Base-by-base conservation (phyloP, 2,113 vertebrate genomes). In the Tringa solitaria region DNA sequence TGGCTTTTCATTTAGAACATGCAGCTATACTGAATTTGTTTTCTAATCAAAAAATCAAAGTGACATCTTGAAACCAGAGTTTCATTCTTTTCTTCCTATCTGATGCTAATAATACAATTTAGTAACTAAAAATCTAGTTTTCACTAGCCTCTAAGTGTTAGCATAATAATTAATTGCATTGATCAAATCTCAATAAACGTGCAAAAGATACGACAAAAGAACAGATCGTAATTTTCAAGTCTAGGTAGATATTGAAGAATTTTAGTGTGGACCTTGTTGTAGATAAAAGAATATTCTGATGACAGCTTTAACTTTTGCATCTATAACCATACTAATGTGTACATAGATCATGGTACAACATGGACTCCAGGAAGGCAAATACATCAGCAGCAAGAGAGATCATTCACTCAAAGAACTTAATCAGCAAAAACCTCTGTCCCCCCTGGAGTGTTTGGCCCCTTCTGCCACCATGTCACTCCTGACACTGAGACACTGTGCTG, bases 281-380 rank as follows among this genome's bases (percentile, higher is more conserved):
- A 78, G 19, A 37, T 24, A 33, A 61, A 68, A 70, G 13, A 50
- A 33, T 48, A 33, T 37, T 59, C 10, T 45, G 60, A 51, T 14
- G 15, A n/a, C 14, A 67, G 5, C 15, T 84, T 74, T 20, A 69
- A 7, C 5, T 48, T 27, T 33, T 22, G 10, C 33, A 45, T 57
- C 12, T 63, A 41, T 57, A 67, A 63, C 8, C 41, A 84, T 45
- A 54, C 13, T 37, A 54, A 35, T 8, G 13, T 10, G 19, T 7
- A 7, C 0, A 0, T 26, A 83, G 48, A 43, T 8, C 9, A 0
- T 8, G 37, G n/a, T n/a, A 59, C 18, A 14, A 17, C 20, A 21
- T 1, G 20, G 68, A 14, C 8, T 51, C 19, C 37, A 30, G 21
- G 22, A 83, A 59, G 11, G 35, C 12, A 89, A 73, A 65, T 10